A percentile compares a stretch with the other conserved stretches of the same genome.
These are phyloP conservation scores for Bombycilla garrulus DNA, from an alignment of 2,113 vertebrate species.

Conservation along the genomic window DNA sequence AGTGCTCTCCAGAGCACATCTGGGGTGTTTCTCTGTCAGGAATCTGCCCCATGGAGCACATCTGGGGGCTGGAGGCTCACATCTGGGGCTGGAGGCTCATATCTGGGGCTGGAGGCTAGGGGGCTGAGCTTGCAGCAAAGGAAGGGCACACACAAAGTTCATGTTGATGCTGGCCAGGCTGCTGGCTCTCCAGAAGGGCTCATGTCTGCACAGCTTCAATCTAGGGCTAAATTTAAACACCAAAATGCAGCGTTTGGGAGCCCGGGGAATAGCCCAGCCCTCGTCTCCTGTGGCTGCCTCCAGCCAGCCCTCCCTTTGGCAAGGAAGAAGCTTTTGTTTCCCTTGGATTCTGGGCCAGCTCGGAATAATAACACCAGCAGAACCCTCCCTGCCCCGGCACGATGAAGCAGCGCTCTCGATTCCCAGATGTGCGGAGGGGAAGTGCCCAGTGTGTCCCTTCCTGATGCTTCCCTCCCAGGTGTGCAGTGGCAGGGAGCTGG, in stretches of 20 bases:
- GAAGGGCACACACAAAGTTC: background rate
- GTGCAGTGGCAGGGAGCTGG: background rate
- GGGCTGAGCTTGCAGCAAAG: background rate
- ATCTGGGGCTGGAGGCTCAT: no score
- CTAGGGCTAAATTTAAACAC: conserved; percentile 36
- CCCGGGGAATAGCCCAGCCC: background rate
- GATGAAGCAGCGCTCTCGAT: background rate
- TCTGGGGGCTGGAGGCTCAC: background rate
- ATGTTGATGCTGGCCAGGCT: background rate
- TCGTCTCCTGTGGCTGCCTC: background rate
- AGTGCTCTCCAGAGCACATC: fast-evolving
- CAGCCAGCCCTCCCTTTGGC: conserved; percentile 34
- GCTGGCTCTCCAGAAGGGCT: background rate
- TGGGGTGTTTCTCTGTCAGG: background rate
- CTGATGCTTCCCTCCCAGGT: conserved; percentile 39
- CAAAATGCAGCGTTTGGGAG: background rate
- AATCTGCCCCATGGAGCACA: background rate
- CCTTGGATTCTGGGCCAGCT: background rate
- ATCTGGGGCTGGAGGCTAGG: background rate
- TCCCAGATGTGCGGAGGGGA: conserved; percentile 5
- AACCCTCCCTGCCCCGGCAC: background rate
- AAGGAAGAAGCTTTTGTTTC: conserved; percentile 49
- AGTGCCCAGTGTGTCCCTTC: background rate
- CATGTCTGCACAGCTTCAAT: background rate
- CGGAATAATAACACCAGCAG: background rate